Evolutionary conservation across 1,140 invertebrate species (phyloP), one percentile per base, ranked within the genome.

Genomic region (Pantala flavescens): DNA sequence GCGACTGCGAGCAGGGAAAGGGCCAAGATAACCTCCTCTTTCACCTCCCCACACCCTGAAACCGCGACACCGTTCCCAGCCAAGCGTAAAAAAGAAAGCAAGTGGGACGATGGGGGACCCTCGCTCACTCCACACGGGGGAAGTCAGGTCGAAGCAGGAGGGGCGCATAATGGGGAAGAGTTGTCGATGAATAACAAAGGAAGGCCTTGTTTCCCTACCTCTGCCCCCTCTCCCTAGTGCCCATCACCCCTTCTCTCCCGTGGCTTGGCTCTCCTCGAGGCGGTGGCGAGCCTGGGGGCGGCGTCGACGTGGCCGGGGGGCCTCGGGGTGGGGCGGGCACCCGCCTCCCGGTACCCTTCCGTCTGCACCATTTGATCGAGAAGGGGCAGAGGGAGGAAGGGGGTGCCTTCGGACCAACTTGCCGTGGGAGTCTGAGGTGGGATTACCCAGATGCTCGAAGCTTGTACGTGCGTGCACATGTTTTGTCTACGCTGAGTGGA

Each of bases 321-420:
- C 28, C 28, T 36, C 28, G 28, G 28, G 28, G 28, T 36, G 28
- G 28, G 28, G 28, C 28, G 28, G 28, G 28, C 28, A 36, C 49
- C 49, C n/a, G 49, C 49, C 49, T 63, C 49, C 49, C 49, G 49
- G 49, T 63, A 19, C 49, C 49, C 49, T 19, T 63, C 49, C 49
- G 49, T 63, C 49, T 63, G 49, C 49, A 63, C 49, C 49, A 63
- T 63, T 63, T 63, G 49, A 63, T 63, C 49, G 49, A 63, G 49
- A 21, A 21, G 49, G 49, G 49, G 49, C 49, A 63, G 28, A 36
- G 16, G 49, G 49, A 63, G 49, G 49, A 21, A 21, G 16, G 49
- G n/a, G 16, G 49, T 5, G 49, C 16, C 14, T 16, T 21, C 49
- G 49, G 49, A 63, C 49, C 49, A 16, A 21, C 3, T 63, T 63